phyloP scores from a whole-genome alignment of 2,797 vertebrate species.

The Emydoidea blandingii region DNA sequence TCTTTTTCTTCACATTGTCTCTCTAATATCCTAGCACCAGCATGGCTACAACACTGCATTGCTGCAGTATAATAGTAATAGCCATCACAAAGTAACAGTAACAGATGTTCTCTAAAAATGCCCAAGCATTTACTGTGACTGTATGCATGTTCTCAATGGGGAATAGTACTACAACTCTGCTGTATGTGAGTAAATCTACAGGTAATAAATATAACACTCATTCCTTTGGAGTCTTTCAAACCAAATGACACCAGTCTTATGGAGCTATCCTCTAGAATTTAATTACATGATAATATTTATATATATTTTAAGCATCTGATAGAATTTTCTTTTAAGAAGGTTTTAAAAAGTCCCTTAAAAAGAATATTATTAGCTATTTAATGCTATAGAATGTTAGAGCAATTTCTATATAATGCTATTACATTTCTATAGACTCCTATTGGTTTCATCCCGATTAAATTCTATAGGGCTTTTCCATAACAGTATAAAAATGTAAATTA shows the following conservation, averaged over 20 bases:
- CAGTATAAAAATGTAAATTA: neutral
- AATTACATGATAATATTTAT: neutral
- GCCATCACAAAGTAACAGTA: slow-evolving; percentile 4
- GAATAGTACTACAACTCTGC: neutral
- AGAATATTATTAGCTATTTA: neutral
- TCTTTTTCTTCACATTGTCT: neutral
- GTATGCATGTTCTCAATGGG: neutral
- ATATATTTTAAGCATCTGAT: neutral
- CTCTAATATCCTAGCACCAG: neutral
- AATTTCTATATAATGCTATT: neutral
- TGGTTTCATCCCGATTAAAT: neutral
- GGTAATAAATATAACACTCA: slow-evolving; percentile 3
- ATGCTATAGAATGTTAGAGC: neutral
- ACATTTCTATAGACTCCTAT: neutral
- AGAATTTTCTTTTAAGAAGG: accelerated
- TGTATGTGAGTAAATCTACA: neutral
- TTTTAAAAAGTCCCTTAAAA: neutral
- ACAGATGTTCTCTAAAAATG: neutral
- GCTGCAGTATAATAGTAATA: slow-evolving; percentile 6
- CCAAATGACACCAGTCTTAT: slow-evolving; percentile 1
- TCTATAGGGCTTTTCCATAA: neutral
- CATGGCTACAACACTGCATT: neutral
- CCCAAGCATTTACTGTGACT: neutral
- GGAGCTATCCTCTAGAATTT: neutral
- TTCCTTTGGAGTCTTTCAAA: neutral